A percentile compares a stretch with the other conserved stretches of the same genome.
Conservation (phyloP, 2,797 vertebrate genomes). For the Pipistrellus pipistrellus region DNA sequence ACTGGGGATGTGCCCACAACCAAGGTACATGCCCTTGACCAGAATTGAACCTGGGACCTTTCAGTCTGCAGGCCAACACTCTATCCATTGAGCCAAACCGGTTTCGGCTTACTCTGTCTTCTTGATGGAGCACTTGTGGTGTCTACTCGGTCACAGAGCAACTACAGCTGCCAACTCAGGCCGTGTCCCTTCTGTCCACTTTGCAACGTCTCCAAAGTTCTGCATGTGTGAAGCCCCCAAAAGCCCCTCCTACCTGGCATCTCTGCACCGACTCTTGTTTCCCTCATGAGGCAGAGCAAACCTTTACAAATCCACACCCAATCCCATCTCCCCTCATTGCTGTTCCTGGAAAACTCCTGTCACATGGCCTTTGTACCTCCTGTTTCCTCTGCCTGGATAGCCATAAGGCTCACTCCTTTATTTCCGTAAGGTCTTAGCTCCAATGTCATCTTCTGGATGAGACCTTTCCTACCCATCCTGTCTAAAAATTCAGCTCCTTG, state of each 20-base stretch:
- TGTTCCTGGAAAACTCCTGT: neutral
- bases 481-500: neutral
- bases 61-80: too few species aligned
- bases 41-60: too few species aligned
- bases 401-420: neutral
- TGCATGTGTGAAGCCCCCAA: accelerated
- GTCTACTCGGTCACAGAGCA: neutral
- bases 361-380: neutral
- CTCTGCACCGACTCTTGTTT: neutral
- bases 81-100: too few species aligned
- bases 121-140: neutral
- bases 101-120: neutral
- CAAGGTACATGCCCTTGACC: too few species aligned
- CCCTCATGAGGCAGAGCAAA: neutral
- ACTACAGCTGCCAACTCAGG: neutral
- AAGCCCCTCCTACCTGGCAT: neutral
- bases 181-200: neutral
- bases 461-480: neutral
- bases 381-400: neutral
- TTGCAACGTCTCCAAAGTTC: neutral
- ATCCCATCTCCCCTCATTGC: neutral
- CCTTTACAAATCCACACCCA: neutral
- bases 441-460: neutral
- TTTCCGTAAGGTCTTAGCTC: constrained; percentile 16
- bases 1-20: too few species aligned